phyloP scores from a whole-genome alignment of 2,113 vertebrate genomes.

The Oriolus oriolus region DNA sequence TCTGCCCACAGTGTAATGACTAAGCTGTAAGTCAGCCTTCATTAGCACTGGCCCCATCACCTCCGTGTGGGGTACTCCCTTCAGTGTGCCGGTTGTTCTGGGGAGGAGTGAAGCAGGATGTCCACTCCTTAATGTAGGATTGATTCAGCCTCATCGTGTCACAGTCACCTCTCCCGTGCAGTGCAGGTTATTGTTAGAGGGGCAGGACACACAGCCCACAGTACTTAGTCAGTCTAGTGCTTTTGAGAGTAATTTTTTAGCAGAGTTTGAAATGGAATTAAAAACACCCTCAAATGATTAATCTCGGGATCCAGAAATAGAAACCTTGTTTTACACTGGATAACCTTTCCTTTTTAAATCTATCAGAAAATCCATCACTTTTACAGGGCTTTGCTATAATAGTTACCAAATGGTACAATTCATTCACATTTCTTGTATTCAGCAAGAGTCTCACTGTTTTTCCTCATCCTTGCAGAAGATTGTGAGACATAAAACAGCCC shows the following conservation, averaged over 20 bases:
- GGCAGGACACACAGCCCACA: not conserved
- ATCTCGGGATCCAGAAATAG: not conserved
- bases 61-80: fast-evolving
- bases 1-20: not conserved
- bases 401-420: not conserved
- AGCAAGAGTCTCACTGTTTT: slow-evolving; percentile 68
- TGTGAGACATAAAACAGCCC: slow-evolving; percentile 72
- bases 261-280: not conserved
- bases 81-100: not conserved
- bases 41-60: not conserved
- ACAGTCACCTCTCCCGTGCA: not conserved
- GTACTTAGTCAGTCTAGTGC: not conserved
- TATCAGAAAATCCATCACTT: not conserved
- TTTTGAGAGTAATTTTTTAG: not conserved
- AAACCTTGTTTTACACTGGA: not conserved
- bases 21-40: not conserved
- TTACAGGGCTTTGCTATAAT: not conserved
- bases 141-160: fast-evolving
- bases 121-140: not conserved
- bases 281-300: not conserved
- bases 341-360: not conserved
- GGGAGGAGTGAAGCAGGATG: fast-evolving
- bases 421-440: slow-evolving; percentile 33
- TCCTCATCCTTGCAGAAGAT: slow-evolving; percentile 86
- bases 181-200: not conserved